phyloP scores from a whole-genome alignment of 2,888 invertebrate genomes.

The Ditula angustiorana region DNA sequence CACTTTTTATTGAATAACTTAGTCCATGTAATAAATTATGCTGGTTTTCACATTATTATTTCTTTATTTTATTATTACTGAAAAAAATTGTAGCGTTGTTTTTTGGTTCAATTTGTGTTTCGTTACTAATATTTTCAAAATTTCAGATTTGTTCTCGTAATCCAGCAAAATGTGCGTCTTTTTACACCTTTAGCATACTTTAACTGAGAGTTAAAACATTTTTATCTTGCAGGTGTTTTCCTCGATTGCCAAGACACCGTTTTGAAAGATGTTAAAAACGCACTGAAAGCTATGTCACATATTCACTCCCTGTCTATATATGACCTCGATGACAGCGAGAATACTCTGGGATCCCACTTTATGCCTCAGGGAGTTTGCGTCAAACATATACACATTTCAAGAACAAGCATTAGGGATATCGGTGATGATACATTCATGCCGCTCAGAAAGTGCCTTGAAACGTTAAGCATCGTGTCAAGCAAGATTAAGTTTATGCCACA shows the following conservation, averaged over 20 bases:
- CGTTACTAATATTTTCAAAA: too few species aligned
- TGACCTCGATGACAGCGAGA: slow-evolving; percentile 93
- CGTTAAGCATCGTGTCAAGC: slow-evolving; percentile 91
- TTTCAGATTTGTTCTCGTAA: too few species aligned
- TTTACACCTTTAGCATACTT: too few species aligned
- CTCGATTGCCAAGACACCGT: slow-evolving; percentile 94
- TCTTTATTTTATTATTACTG: neutral
- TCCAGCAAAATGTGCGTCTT: too few species aligned
- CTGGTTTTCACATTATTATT: slow-evolving; percentile 1
- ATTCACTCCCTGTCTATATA: slow-evolving; percentile 95
- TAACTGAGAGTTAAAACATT: slow-evolving; percentile 23
- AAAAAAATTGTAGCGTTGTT: too few species aligned
- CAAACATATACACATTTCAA: slow-evolving; percentile 91
- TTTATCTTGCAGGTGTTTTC: slow-evolving; percentile 87
- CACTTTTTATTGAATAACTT: slow-evolving; percentile 34
- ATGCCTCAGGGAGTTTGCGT: slow-evolving; percentile 91
- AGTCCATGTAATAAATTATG: slow-evolving; percentile 10
- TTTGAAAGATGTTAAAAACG: slow-evolving; percentile 89
- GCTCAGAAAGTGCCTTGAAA: slow-evolving; percentile 90
- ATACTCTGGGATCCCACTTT: slow-evolving; percentile 90
- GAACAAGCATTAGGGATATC: slow-evolving; percentile 89
- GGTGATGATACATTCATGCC: slow-evolving; percentile 90
- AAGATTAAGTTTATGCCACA: slow-evolving; percentile 91
- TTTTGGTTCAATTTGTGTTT: too few species aligned
- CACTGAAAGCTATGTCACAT: slow-evolving; percentile 88